Evolutionary conservation across 2,113 vertebrate genomes (phyloP).

Genomic region (Isurus oxyrinchus): DNA sequence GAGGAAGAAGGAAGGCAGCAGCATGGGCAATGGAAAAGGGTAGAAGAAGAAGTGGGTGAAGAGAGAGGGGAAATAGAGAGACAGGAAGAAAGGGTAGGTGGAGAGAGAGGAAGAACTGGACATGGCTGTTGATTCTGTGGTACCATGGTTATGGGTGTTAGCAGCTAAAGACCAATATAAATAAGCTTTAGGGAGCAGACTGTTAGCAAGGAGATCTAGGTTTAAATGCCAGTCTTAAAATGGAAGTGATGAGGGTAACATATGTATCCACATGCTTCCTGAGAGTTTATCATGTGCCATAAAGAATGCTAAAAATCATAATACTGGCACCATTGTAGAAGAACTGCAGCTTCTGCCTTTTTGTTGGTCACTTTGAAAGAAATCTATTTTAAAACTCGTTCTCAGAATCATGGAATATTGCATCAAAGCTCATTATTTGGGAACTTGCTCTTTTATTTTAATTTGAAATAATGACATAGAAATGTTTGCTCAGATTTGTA

Average conservation of each 20-base stretch:
- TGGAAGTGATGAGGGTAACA: not conserved
- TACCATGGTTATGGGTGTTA: too few relatives aligned
- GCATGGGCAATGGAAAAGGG: not conserved
- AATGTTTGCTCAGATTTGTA: constrained; percentile 17
- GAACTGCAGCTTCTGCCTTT: not conserved
- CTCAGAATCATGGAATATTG: not conserved
- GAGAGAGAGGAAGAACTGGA: not conserved
- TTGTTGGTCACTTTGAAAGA: constrained; percentile 15
- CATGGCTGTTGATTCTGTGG: not conserved
- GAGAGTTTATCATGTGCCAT: not conserved
- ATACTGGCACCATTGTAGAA: not conserved
- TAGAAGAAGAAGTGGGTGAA: not conserved
- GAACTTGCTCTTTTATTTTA: constrained; percentile 22
- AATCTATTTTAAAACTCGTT: not conserved
- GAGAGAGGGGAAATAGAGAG: not conserved
- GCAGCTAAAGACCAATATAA: not conserved
- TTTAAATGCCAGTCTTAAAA: not conserved
- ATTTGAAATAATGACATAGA: constrained; percentile 30
- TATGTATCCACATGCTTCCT: not conserved
- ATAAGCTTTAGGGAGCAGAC: not conserved
- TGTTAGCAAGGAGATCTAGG: not conserved
- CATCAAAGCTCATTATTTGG: constrained; percentile 11
- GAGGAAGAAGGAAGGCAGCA: not conserved
- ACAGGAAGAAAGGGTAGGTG: not conserved
- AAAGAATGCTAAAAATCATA: not conserved